Evolutionary conservation across 2,113 vertebrate species (phyloP), one percentile per base, ranked within the genome.

Genomic region (Regulus satrapa): DNA sequence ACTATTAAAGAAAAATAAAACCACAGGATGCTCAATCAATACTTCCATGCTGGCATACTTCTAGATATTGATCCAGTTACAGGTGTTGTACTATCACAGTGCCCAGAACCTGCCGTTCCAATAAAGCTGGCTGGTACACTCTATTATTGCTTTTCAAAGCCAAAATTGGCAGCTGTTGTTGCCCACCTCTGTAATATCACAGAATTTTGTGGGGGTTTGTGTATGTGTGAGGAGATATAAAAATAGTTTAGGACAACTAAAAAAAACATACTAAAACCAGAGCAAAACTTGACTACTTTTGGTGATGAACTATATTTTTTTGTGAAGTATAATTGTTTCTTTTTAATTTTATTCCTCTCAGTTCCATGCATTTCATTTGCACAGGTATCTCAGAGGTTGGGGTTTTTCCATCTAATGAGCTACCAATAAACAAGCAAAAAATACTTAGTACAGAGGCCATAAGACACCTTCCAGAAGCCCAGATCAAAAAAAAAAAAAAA

Each of bases 1-100:
- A 99, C 99, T 99, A 93, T 46, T 43, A 56, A 83, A 69, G 63
- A 88, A 92, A 41, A 43, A 11, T 10, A 66, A 14, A 61, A 59
- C 14, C 17, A 16, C 15, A 69, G 38, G 8, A 74, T 2, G 7
- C 3, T 77, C 8, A 76, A 28, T 62, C 12, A 79, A 6, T 46
- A 58, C 15, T 38, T 84, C 32, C 48, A 66, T 6, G 9, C 25
- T 26, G 67, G 41, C 26, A 28, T 25, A 43, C 56, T 82, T 94
- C 38, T 52, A 72, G 4, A 59, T 46, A 64, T 3, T 18, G 41
- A 79, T 48, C 59, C 24, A 36, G 8, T 29, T 56, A 56, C 0
- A 66, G 14, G 15, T 6, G 1, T 8, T 36, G 5, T 8, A 36
- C 12, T 75, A 62, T 15, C n/a, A 67, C 36, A 63, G 11, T 18